These are phyloP conservation scores for Linepithema humile DNA, from an alignment of 1,140 invertebrate genomes.

Conservation along the genomic window DNA sequence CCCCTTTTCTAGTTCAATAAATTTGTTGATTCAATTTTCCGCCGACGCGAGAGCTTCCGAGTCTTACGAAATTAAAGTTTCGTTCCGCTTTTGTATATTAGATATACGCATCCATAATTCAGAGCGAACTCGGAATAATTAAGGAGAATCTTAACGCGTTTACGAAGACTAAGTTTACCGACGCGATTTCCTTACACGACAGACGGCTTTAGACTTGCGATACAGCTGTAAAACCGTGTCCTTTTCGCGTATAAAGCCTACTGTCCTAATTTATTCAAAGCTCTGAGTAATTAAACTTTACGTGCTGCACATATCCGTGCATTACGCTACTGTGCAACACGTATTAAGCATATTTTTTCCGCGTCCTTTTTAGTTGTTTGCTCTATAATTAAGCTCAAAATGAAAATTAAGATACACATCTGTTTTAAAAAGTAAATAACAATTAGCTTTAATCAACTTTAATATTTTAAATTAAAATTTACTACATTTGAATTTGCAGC, in stretches of 20 bases:
- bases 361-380: neutral
- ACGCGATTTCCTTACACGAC: neutral
- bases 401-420: too few species aligned
- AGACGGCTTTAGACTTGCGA: conserved; percentile 15
- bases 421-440: too few species aligned
- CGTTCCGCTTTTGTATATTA: neutral
- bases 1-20: neutral
- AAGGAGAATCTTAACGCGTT: neutral
- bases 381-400: too few species aligned
- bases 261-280: conserved; percentile 23
- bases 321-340: neutral
- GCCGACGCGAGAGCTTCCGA: neutral
- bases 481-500: too few species aligned
- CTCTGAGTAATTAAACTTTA: conserved; percentile 2
- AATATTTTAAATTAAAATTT: too few species aligned
- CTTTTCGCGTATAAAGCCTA: neutral
- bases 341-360: neutral
- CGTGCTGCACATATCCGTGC: neutral
- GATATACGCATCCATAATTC: conserved; percentile 33
- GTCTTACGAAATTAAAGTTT: neutral
- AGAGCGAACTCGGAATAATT: conserved; percentile 33
- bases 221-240: conserved; percentile 1
- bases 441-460: too few species aligned
- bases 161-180: conserved; percentile 23
- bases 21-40: conserved; percentile 30